A percentile compares a stretch with the other conserved stretches of the same genome.
Conservation (phyloP, 2,113 vertebrate genomes). For the Proteles cristata region DNA sequence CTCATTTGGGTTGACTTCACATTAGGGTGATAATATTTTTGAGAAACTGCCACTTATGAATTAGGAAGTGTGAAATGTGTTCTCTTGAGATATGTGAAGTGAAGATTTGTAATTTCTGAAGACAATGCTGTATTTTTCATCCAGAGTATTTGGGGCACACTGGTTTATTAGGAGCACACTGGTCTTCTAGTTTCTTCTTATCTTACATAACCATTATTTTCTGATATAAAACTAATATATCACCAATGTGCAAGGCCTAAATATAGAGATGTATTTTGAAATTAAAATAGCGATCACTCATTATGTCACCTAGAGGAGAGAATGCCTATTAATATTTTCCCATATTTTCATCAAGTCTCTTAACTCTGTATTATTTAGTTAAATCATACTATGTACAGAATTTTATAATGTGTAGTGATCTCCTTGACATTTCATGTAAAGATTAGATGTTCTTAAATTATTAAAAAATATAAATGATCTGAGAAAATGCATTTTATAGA, state of each 20-base stretch:
- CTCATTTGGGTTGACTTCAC: constrained; percentile 14
- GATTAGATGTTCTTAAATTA: not conserved
- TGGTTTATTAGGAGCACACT: not conserved
- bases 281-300: not conserved
- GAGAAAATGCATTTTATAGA: not conserved
- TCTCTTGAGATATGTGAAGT: not conserved
- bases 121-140: not conserved
- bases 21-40: not conserved
- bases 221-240: not conserved
- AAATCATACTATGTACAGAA: not conserved
- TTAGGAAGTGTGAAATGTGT: not conserved
- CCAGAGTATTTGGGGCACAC: not conserved
- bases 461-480: constrained; percentile 2
- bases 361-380: not conserved
- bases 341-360: not conserved
- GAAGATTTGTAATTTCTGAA: constrained; percentile 1
- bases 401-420: constrained; percentile 6
- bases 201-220: not conserved
- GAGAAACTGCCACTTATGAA: not conserved
- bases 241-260: not conserved
- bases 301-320: not conserved
- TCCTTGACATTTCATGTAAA: not conserved
- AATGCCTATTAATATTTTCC: not conserved
- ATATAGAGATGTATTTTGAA: not conserved
- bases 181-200: not conserved